These are phyloP conservation scores for Scaptomyza flava DNA, from an alignment of 2,888 invertebrate species.

Conservation along the genomic window DNA sequence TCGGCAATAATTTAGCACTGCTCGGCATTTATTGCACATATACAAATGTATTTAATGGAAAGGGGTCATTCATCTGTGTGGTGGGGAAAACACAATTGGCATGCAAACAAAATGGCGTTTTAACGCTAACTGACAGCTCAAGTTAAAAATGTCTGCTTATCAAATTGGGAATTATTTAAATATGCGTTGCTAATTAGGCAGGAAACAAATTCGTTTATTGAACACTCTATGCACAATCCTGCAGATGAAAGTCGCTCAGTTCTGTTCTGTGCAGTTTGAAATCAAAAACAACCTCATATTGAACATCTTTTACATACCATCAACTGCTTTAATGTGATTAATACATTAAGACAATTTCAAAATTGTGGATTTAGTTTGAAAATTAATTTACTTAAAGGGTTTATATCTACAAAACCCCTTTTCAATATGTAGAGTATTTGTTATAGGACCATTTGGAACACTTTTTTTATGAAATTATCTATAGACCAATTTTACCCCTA, in stretches of 20 bases:
- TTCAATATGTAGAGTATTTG: constrained; percentile 8
- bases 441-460: background rate
- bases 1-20: constrained; percentile 79
- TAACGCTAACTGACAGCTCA: constrained; percentile 80
- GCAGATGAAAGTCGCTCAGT: constrained; percentile 21
- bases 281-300: too few species aligned
- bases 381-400: too few species aligned
- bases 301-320: too few species aligned
- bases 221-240: constrained; percentile 29
- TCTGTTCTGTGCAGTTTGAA: background rate
- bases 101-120: constrained; percentile 77
- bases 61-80: background rate
- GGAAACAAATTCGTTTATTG: constrained; percentile 71
- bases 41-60: background rate
- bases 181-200: constrained; percentile 81
- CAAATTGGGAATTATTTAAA: constrained; percentile 81
- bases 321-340: too few species aligned
- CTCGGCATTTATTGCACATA: constrained; percentile 61
- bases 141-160: constrained; percentile 82
- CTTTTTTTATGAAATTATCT: background rate
- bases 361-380: too few species aligned
- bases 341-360: too few species aligned
- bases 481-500: background rate
- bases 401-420: too few species aligned
- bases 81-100: constrained; percentile 36